phyloP scores from a whole-genome alignment of 2,113 vertebrate genomes.

The Noctilio leporinus region DNA sequence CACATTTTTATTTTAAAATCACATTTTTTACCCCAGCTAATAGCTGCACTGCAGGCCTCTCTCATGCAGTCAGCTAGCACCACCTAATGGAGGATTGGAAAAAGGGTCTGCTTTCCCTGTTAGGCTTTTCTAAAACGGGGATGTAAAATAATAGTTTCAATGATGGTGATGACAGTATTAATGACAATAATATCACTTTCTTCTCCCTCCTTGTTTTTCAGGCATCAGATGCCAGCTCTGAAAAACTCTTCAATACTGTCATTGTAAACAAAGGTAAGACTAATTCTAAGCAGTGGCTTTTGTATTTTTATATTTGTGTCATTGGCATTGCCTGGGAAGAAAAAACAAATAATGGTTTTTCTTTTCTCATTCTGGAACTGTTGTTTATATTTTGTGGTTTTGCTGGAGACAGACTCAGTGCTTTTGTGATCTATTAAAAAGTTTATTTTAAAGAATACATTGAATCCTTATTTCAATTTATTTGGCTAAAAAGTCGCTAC shows the following conservation, averaged over 20 bases:
- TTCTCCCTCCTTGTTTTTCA: constrained; percentile 78
- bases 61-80: constrained; percentile 84
- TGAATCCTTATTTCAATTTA: neutral
- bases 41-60: constrained; percentile 68
- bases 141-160: neutral
- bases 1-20: constrained; percentile 58
- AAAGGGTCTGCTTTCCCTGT: constrained; percentile 33
- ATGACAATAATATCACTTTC: neutral
- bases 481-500: constrained; percentile 1
- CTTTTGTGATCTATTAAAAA: neutral
- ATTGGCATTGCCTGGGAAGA: neutral
- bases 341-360: neutral
- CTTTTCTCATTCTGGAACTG: neutral
- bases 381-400: neutral
- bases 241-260: constrained; percentile 95
- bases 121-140: neutral
- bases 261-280: constrained; percentile 91
- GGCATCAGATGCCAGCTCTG: constrained; percentile 95
- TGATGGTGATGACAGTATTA: neutral
- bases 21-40: neutral
- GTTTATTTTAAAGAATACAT: neutral
- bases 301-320: neutral
- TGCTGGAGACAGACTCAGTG: neutral
- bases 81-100: constrained; percentile 82
- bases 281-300: neutral